These are phyloP conservation scores for Pocota personata DNA, from an alignment of 2,888 invertebrate genomes.

Conservation along the genomic window DNA sequence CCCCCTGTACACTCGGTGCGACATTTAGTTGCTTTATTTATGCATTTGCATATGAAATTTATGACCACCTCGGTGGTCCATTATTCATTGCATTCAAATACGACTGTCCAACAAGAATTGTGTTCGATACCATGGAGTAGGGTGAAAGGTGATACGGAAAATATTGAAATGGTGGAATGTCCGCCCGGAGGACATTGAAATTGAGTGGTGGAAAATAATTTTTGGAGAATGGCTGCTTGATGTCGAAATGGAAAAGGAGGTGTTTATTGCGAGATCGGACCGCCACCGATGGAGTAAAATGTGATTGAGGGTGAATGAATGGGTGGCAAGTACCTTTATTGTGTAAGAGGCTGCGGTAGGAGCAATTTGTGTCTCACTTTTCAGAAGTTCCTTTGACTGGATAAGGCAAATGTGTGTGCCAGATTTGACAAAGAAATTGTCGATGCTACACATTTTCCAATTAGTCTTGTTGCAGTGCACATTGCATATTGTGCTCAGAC, in stretches of 20 bases:
- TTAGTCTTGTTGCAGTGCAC: not conserved
- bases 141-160: constrained; percentile 66
- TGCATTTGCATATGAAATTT: constrained; percentile 67
- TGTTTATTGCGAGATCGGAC: constrained; percentile 13
- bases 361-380: not conserved
- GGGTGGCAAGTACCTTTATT: not conserved
- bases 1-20: not conserved
- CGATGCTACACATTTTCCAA: no score
- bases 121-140: constrained; percentile 16
- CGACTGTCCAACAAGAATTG: constrained; percentile 28
- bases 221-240: constrained; percentile 23
- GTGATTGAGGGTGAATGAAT: not conserved
- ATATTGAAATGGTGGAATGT: constrained; percentile 56
- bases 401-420: no score
- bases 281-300: not conserved
- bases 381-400: no score
- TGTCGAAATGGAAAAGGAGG: constrained; percentile 25
- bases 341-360: not conserved
- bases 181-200: constrained; percentile 47
- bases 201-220: constrained; percentile 22
- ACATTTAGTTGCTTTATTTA: constrained; percentile 61
- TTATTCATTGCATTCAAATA: constrained; percentile 66
- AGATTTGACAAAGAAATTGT: no score
- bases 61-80: constrained; percentile 67
- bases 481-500: no score